phyloP scores from a whole-genome alignment of 2,888 invertebrate genomes.

The Limenitis arthemis region DNA sequence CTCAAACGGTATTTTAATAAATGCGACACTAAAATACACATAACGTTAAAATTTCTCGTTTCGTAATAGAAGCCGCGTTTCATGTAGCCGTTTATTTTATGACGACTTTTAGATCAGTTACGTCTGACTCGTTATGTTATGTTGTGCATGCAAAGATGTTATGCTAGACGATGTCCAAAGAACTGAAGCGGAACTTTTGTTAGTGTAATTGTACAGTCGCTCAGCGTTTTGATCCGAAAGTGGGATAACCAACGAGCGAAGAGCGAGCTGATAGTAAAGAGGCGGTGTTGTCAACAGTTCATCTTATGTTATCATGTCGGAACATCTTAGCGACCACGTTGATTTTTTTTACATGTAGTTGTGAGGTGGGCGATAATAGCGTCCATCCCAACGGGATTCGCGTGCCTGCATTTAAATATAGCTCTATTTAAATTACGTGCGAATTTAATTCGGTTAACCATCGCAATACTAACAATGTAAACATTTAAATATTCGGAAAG shows the following conservation, averaged over 20 bases:
- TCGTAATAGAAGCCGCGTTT: conserved; percentile 40
- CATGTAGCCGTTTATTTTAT: conserved; percentile 22
- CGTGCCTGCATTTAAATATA: conserved; percentile 63
- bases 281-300: conserved; percentile 55
- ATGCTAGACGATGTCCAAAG: conserved; percentile 39
- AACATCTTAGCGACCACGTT: conserved; percentile 61
- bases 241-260: conserved; percentile 35
- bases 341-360: conserved; percentile 62
- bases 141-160: conserved; percentile 42
- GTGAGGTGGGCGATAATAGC: conserved; percentile 65
- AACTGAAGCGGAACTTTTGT: conserved; percentile 45
- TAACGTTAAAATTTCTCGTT: conserved; percentile 41
- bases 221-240: conserved; percentile 45
- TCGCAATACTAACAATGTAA: conserved; percentile 42
- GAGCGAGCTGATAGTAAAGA: conserved; percentile 37
- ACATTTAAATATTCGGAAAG: conserved; percentile 26
- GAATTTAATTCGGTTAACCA: conserved; percentile 62
- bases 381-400: conserved; percentile 67
- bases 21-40: conserved; percentile 51
- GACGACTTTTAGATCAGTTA: conserved; percentile 41
- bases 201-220: conserved; percentile 57
- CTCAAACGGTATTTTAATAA: conserved; percentile 9
- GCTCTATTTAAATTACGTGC: conserved; percentile 65
- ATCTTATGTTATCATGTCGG: conserved; percentile 54
- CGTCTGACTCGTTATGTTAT: conserved; percentile 32